Evolutionary conservation across 2,888 invertebrate genomes (phyloP), one percentile per base, ranked within the genome.

Genomic region (Hesperia comma): DNA sequence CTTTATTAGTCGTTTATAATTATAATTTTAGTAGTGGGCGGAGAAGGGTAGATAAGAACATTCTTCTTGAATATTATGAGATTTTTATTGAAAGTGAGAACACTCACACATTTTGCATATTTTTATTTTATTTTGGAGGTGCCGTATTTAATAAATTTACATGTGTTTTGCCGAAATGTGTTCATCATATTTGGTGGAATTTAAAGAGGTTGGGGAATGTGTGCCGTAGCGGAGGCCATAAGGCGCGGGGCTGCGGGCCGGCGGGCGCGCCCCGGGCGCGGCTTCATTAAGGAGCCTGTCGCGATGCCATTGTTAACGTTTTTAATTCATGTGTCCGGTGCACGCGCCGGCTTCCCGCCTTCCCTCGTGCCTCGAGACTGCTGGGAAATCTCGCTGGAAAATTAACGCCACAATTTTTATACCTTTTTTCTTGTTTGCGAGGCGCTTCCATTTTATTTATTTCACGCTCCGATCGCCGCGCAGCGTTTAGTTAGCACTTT

Each of bases 321-420:
- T 91, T 92, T 91, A 91, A 91, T 92, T 92, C 90, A 91, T 86
- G 90, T 92, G 91, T 92, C 92, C 86, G 81, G 79, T 82, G 87
- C 92, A 92, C 88, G 89, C 88, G 86, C 73, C 77, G 73, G 83
- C 81, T 81, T 80, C 77, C 77, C 70, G 60, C 62, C 63, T 67
- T 66, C 69, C 70, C 77, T 77, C 77, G 72, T 77, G 80, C 79
- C 75, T 79, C 74, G 80, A 82, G 85, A 87, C 87, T 87, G 88
- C 84, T 85, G 88, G 89, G 86, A 91, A 92, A 92, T 92, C 90
- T 90, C 89, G 84, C 83, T 89, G 88, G 89, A 88, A 90, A 92
- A 91, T 91, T 91, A 89, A 90, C 88, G 86, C 88, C 87, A 86
- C 89, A 82, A 84, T 89, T 90, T 90, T 86, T 85, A 79, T 82